Evolutionary conservation across 2,797 vertebrate genomes (phyloP).

Genomic region (Alcedo atthis): DNA sequence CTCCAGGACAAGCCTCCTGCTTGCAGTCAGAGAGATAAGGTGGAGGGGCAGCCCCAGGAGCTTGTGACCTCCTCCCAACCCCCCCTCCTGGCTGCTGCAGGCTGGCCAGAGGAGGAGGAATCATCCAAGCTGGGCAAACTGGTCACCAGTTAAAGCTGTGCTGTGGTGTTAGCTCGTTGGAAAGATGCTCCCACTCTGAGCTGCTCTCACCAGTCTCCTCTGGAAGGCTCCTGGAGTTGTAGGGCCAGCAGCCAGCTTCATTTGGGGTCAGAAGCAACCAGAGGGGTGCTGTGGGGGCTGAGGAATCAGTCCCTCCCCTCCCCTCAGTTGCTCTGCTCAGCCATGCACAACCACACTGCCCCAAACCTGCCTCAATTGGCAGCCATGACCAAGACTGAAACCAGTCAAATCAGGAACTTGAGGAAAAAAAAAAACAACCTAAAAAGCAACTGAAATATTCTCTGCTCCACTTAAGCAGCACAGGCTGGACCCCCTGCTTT

Average conservation of each 20-base stretch:
- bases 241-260: not conserved
- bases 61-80: not conserved
- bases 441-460: not conserved
- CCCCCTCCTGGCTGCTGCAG: not conserved
- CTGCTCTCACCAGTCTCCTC: not conserved
- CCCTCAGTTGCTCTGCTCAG: conserved; percentile 1
- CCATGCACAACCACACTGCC: not conserved
- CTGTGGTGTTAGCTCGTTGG: not conserved
- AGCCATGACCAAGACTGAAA: conserved; percentile 41
- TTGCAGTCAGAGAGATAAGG: not conserved
- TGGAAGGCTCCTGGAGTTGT: not conserved
- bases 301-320: conserved; percentile 7
- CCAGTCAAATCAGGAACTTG: conserved; percentile 17
- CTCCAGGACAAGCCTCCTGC: not conserved
- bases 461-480: not conserved
- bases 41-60: not conserved
- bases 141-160: not conserved
- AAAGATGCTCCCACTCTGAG: not conserved
- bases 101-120: not conserved
- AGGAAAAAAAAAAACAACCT: not conserved
- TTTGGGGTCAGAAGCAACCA: not conserved
- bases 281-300: not conserved
- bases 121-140: not conserved
- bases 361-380: conserved; percentile 11
- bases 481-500: not conserved